These are phyloP conservation scores for Brachypterus glaber DNA, from an alignment of 2,888 invertebrate genomes.

Conservation along the genomic window DNA sequence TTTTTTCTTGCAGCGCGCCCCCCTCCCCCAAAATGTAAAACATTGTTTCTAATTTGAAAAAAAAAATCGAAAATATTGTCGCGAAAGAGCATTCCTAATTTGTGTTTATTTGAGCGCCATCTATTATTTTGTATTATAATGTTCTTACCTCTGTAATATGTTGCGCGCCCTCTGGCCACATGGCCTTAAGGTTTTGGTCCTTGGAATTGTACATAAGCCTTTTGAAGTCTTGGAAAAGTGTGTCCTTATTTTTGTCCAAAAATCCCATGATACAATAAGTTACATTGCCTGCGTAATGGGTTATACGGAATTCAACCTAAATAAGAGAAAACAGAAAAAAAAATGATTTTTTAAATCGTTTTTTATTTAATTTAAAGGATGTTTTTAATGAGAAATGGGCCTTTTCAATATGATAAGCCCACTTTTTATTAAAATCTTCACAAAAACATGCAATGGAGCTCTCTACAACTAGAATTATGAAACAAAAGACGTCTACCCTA, in stretches of 20 bases:
- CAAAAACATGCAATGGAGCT: too few relatives aligned
- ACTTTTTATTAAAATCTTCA: too few relatives aligned
- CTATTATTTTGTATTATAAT: not conserved
- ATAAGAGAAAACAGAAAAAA: slow-evolving; percentile 1
- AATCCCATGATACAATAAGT: slow-evolving; percentile 84
- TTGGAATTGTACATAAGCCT: slow-evolving; percentile 77
- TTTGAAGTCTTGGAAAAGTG: slow-evolving; percentile 94
- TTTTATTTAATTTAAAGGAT: too few relatives aligned
- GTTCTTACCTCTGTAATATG: slow-evolving; percentile 66
- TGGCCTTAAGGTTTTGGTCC: slow-evolving; percentile 64
- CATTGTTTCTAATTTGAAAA: slow-evolving; percentile 3
- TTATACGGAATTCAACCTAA: slow-evolving; percentile 62
- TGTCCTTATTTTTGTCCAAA: slow-evolving; percentile 96
- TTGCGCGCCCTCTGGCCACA: slow-evolving; percentile 97
- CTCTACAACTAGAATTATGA: too few relatives aligned
- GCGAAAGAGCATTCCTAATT: not conserved
- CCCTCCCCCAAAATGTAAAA: too few relatives aligned
- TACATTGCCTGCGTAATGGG: slow-evolving; percentile 96
- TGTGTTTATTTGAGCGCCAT: not conserved
- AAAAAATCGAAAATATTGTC: not conserved
- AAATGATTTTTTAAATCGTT: too few relatives aligned
- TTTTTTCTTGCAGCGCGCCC: too few relatives aligned
- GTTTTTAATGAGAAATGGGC: too few relatives aligned
- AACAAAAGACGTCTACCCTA: too few relatives aligned
- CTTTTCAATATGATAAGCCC: too few relatives aligned